Conservation (phyloP, 37 sponge, comb jelly and placozoan genomes). For the Geodia barretti region DNA sequence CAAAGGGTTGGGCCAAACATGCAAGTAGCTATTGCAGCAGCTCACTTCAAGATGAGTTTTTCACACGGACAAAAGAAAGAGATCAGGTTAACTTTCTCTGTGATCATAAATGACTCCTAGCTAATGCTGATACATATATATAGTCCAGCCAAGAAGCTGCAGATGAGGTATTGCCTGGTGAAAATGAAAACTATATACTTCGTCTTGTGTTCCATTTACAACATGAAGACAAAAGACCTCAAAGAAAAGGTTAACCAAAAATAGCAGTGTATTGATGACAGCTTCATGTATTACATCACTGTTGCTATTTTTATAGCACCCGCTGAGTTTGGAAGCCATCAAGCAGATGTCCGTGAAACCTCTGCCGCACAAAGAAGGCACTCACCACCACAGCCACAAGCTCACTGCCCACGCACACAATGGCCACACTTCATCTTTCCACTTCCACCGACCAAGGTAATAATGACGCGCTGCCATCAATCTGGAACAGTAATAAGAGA, state of each 20-base stretch:
- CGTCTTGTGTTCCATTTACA: constrained; percentile 54
- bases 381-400: neutral
- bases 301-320: neutral
- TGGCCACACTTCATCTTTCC: neutral
- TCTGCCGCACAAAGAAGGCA: neutral
- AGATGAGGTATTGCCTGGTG: constrained; percentile 8
- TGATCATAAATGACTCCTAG: no score
- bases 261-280: no score
- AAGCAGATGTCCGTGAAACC: neutral
- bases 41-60: constrained; percentile 25
- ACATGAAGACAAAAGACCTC: constrained; percentile 62
- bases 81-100: neutral
- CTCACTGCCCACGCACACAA: neutral
- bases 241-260: constrained; percentile 32
- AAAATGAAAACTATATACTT: constrained; percentile 55
- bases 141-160: neutral
- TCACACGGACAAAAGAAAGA: neutral
- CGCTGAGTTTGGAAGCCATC: neutral
- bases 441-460: neutral
- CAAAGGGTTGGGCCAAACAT: constrained; percentile 10
- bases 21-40: constrained; percentile 20
- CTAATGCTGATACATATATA: no score
- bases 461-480: no score
- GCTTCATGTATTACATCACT: no score
- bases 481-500: no score